Conservation (phyloP, 2,797 vertebrate genomes). For the Catostomus latipinnis region DNA sequence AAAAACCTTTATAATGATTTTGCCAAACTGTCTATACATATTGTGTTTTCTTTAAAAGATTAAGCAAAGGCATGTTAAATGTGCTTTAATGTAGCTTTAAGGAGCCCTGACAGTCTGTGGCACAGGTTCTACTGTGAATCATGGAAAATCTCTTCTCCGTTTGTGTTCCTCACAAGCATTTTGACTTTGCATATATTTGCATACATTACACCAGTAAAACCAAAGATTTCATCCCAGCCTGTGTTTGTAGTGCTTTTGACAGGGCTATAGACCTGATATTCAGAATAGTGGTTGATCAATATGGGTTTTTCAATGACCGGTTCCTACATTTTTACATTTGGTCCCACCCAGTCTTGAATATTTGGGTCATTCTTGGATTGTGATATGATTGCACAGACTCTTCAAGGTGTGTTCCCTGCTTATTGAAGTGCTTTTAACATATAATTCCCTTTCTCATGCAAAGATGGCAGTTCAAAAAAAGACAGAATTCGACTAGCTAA, state of each 20-base stretch:
- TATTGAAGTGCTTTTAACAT: background rate
- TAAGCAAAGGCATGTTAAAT: background rate
- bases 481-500: conserved; percentile 52
- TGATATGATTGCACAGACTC: background rate
- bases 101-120: conserved; percentile 16
- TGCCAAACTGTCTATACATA: background rate
- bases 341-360: background rate
- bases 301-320: too few species aligned
- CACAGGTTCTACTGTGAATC: conserved; percentile 1
- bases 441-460: background rate
- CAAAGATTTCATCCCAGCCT: background rate
- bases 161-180: conserved; percentile 35
- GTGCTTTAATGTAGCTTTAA: background rate
- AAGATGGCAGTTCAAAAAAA: conserved; percentile 58
- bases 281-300: too few species aligned
- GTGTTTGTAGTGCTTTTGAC: too few species aligned
- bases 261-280: too few species aligned
- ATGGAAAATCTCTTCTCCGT: background rate
- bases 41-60: background rate
- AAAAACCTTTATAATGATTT: background rate
- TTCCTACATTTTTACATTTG: background rate
- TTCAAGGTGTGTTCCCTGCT: conserved; percentile 5
- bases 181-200: conserved; percentile 53
- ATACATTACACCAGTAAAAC: conserved; percentile 59
- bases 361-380: background rate